Base-by-base conservation (phyloP, 1,140 invertebrate species). In the Musca domestica region DNA sequence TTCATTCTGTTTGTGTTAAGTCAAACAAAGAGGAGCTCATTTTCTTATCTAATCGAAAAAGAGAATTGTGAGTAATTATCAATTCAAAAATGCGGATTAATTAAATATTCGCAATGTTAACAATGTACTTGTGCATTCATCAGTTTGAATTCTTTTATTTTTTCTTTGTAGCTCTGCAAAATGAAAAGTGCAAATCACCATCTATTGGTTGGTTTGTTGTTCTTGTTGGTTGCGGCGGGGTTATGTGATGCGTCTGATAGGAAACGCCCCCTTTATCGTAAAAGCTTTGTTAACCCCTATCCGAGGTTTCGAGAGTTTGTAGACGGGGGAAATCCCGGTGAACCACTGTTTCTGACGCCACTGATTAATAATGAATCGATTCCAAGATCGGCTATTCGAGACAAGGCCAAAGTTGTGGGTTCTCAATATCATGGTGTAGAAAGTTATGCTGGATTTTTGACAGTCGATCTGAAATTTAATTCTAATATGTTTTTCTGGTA, bases 401-500 rank as follows among this genome's bases (percentile, higher is more conserved):
- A 73, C 27, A 51, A 73, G 68, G 76, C 78, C 0, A 68, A 71
- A 0, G 78, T 81, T 6, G 2, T 30, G 0, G 74, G 71, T 2
- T 46, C 64, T 2, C 74, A 76, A 56, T 81, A 76, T 46, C 74
- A 74, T 27, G 72, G 73, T 5, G 73, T 81, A 1, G 69, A 78
- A 51, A 81, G 80, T 64, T 81, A 80, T 69, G 41, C 80, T 83
- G 91, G 91, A 1, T 92, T 87, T 72, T 81, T 93, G 9, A 92
- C 90, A 0, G 90, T 95, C 3, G 91, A 94, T 73, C 87, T 89
- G 71, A 75, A 86, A 48, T 91, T 85, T 75, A 89, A 92, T 72
- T 92, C 92, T 0, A 94, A 95, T 76, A 85, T 94, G 70, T 95
- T 93, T 83, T 95, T 95, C 80, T 95, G 93, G 93, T 95, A 92